A percentile compares a stretch with the other conserved stretches of the same genome.
Conservation (phyloP, 2,797 vertebrate genomes). For the Phataginus tricuspis region DNA sequence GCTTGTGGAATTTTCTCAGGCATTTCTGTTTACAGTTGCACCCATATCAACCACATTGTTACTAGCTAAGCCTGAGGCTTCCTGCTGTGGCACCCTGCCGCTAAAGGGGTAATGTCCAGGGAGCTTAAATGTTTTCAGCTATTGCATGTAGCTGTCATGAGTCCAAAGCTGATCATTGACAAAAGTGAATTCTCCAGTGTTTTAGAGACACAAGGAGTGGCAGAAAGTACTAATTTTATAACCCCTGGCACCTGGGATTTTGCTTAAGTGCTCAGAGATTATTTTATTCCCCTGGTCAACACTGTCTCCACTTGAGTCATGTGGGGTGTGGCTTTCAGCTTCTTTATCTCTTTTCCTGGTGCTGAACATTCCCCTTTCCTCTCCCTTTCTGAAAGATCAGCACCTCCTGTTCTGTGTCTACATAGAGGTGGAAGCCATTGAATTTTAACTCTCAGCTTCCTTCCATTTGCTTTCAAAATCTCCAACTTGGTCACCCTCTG, state of each 20-base stretch:
- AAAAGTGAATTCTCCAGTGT: conserved; percentile 13
- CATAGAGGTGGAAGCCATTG: background rate
- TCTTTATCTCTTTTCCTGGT: background rate
- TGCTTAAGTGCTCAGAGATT: background rate
- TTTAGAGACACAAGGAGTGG: background rate
- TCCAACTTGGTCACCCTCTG: background rate
- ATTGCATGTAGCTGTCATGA: background rate
- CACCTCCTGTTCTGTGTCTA: background rate
- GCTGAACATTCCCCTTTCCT: background rate
- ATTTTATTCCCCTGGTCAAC: background rate
- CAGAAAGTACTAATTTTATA: background rate
- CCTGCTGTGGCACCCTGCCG: background rate
- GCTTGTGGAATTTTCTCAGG: background rate
- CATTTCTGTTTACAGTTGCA: background rate
- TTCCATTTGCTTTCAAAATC: background rate
- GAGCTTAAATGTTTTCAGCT: background rate
- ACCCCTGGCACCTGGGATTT: conserved; percentile 2
- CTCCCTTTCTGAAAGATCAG: background rate
- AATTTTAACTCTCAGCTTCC: background rate
- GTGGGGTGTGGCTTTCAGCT: background rate
- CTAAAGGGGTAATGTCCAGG: background rate
- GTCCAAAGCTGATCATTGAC: background rate
- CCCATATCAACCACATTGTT: background rate
- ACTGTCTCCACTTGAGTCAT: background rate
- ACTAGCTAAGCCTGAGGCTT: background rate